Percentiles rank a stretch among this genome's conserved stretches.
These are phyloP conservation scores for Latrodectus hesperus DNA, from an alignment of 2,888 invertebrate species.

Conservation along the genomic window DNA sequence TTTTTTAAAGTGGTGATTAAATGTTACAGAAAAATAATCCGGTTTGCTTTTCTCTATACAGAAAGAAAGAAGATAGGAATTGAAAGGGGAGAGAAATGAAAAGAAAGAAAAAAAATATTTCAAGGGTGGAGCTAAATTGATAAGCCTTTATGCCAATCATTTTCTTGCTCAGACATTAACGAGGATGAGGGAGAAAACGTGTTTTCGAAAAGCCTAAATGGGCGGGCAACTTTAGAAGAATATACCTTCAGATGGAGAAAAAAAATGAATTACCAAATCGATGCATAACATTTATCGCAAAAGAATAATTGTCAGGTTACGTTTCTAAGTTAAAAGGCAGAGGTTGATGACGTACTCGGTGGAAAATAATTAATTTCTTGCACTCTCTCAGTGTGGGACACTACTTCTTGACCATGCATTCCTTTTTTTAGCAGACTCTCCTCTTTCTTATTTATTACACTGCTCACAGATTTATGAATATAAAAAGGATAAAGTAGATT, in stretches of 20 bases:
- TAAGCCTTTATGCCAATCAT: conserved; percentile 69
- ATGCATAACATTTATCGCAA: conserved; percentile 58
- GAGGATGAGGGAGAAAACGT: conserved; percentile 56
- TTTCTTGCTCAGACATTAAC: conserved; percentile 63
- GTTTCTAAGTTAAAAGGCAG: conserved; percentile 26
- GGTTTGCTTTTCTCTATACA: conserved; percentile 40
- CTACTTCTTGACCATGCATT: background rate
- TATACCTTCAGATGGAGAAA: conserved; percentile 25
- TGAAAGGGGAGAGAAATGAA: conserved; percentile 23
- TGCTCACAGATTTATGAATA: too few species aligned
- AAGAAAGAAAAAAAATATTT: conserved; percentile 16
- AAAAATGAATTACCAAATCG: conserved; percentile 47
- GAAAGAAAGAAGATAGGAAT: conserved; percentile 27
- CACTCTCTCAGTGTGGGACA: background rate
- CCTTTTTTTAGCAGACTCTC: background rate
- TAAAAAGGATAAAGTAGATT: too few species aligned
- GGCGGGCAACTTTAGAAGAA: conserved; percentile 23
- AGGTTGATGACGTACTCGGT: conserved; percentile 29
- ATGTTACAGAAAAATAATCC: conserved; percentile 68
- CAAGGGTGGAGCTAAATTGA: conserved; percentile 69
- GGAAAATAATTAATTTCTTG: conserved; percentile 7
- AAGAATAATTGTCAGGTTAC: conserved; percentile 57
- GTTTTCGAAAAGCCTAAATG: conserved; percentile 42
- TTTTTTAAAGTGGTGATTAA: conserved; percentile 63
- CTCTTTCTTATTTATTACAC: too few species aligned